phyloP scores from a whole-genome alignment of 2,797 vertebrate genomes.

The Labeo calbasu region DNA sequence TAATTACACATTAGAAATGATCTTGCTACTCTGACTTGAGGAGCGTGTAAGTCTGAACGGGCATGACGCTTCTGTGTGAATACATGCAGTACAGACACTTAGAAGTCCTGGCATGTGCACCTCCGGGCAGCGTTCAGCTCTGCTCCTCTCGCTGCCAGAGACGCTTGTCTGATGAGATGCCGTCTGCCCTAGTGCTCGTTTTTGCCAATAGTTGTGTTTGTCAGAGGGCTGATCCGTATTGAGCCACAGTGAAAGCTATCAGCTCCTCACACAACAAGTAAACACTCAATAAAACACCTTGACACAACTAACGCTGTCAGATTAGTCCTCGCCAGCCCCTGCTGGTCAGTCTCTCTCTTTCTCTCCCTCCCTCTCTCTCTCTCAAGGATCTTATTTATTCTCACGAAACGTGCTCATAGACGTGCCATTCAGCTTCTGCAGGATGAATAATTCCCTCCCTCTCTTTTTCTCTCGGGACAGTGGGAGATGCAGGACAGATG shows the following conservation, averaged over 20 bases:
- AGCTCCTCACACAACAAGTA: constrained; percentile 65
- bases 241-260: constrained; percentile 72
- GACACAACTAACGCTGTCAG: constrained; percentile 67
- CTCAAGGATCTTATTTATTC: not conserved
- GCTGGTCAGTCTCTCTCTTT: constrained; percentile 2
- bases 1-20: not conserved
- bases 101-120: constrained; percentile 50
- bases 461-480: constrained; percentile 15
- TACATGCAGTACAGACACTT: constrained; percentile 40
- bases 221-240: constrained; percentile 76
- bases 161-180: constrained; percentile 54
- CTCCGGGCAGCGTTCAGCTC: not conserved
- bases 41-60: not conserved
- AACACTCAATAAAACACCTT: constrained; percentile 69
- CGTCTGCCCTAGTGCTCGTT: constrained; percentile 71
- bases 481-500: constrained; percentile 17
- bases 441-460: constrained; percentile 11
- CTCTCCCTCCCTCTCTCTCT: not conserved
- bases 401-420: not conserved
- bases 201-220: constrained; percentile 78
- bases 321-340: constrained; percentile 40
- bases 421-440: not conserved
- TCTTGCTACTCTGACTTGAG: not conserved
- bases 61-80: not conserved
- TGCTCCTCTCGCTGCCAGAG: constrained; percentile 40